These are phyloP conservation scores for Hypsopygia costalis DNA, from an alignment of 2,888 invertebrate genomes.

Conservation along the genomic window DNA sequence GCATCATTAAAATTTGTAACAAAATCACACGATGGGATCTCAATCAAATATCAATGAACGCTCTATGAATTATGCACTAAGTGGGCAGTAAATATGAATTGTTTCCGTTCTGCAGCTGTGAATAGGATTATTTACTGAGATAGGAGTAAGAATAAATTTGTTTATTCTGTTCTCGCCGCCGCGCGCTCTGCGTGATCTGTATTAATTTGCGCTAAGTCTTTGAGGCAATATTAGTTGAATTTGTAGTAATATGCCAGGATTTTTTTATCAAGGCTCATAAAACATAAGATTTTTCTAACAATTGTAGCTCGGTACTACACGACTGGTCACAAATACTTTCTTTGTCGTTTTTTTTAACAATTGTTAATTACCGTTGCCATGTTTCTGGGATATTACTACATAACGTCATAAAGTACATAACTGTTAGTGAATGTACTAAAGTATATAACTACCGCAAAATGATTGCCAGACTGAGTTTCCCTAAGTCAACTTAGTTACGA, in stretches of 20 bases:
- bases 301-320: too few species aligned
- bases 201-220: slow-evolving; percentile 1
- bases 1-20: slow-evolving; percentile 32
- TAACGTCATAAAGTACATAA: background rate
- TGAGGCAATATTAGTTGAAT: background rate
- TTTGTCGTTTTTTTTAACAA: too few species aligned
- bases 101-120: slow-evolving; percentile 74
- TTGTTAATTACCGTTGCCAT: too few species aligned
- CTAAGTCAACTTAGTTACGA: slow-evolving; percentile 32
- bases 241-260: background rate
- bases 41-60: slow-evolving; percentile 44
- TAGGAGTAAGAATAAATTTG: slow-evolving; percentile 39
- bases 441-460: slow-evolving; percentile 24
- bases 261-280: background rate
- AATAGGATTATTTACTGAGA: slow-evolving; percentile 59
- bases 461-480: slow-evolving; percentile 52
- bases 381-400: slow-evolving; percentile 2
- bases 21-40: slow-evolving; percentile 57
- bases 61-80: slow-evolving; percentile 41
- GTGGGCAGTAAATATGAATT: slow-evolving; percentile 49
- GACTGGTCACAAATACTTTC: too few species aligned
- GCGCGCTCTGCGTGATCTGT: background rate
- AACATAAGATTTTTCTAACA: background rate
- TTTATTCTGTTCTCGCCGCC: slow-evolving; percentile 9
- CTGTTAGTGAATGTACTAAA: slow-evolving; percentile 10